These are phyloP conservation scores for Numida meleagris DNA, from an alignment of 2,113 vertebrate genomes.

Conservation along the genomic window DNA sequence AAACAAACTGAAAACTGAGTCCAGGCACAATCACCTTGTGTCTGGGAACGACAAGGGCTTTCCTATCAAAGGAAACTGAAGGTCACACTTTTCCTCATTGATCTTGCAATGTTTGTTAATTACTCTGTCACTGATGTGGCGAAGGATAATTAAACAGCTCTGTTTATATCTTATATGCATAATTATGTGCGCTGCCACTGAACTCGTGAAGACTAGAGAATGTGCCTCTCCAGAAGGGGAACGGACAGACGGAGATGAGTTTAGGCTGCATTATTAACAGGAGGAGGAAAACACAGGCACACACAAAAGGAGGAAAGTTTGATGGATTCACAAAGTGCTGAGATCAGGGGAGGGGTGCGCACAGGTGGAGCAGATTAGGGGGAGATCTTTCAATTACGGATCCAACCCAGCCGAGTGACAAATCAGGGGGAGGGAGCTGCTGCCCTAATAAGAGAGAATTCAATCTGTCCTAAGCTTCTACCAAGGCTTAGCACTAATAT, in stretches of 20 bases:
- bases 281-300: slow-evolving; percentile 40
- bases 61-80: slow-evolving; percentile 91
- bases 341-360: slow-evolving; percentile 43
- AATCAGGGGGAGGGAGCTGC: slow-evolving; percentile 6
- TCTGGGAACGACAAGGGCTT: slow-evolving; percentile 82
- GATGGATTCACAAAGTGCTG: slow-evolving; percentile 63
- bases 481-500: not conserved
- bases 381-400: slow-evolving; percentile 55
- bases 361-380: slow-evolving; percentile 59
- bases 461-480: not conserved
- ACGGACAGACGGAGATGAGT: slow-evolving; percentile 75
- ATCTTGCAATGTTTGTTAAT: slow-evolving; percentile 99
- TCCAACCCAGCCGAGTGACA: slow-evolving; percentile 41
- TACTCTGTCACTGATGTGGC: slow-evolving; percentile 99
- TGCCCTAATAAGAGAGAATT: not conserved
- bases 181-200: slow-evolving; percentile 98
- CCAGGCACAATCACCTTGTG: slow-evolving; percentile 83
- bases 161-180: slow-evolving; percentile 99
- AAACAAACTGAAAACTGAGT: slow-evolving; percentile 65
- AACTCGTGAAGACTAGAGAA: slow-evolving; percentile 89
- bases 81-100: slow-evolving; percentile 99
- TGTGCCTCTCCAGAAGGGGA: slow-evolving; percentile 79
- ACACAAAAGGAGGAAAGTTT: slow-evolving; percentile 68
- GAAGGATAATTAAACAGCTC: slow-evolving; percentile 99
- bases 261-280: slow-evolving; percentile 71